Evolutionary conservation across 2,888 invertebrate species (phyloP), one percentile per base, ranked within the genome.

Genomic region (Anticlea derivata): DNA sequence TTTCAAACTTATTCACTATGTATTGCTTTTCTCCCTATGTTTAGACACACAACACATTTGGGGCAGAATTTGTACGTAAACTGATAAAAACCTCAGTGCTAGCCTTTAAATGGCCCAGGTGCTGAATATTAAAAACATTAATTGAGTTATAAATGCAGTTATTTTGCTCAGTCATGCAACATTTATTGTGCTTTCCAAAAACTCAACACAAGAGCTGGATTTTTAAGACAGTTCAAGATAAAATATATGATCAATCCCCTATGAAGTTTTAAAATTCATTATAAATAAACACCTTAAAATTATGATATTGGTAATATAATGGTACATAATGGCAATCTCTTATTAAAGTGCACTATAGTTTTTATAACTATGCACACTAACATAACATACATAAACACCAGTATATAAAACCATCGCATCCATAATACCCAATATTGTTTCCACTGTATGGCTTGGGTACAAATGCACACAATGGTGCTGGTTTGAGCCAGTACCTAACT

Each of bases 31-130:
- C 2, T 37, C 20, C 35, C 17, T 43, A 38, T 17, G 2, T 39
- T 17, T 44, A 31, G 7, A 8, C 37, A 37, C 30, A 24, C 13
- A 17, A 38, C 23, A 29, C 8, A 20, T 7, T 52, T 52, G 52
- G 52, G 52, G 47, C 47, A 47, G 37, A 41, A 17, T 29, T 40
- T 17, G 7, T 38, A 51, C 24, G 35, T 2, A 8, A 20, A 35
- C 8, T 30, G 1, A 31, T 11, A 1, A 35, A 35, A 41, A 37
- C 6, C n/a, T 41, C 23, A 38, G 20, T 37, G 50, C 22, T 35
- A 17, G 34, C 39, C 34, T 30, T 33, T 24, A 22, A 30, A 45
- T 35, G 35, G 27, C 44, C 13, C n/a, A 22, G 8, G 35, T 52
- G 41, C 38, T 31, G 17, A 50, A 44, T 38, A 37, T 13, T 23